Percentiles rank a stretch among this genome's conserved stretches.
Evolutionary conservation across 2,113 vertebrate genomes (phyloP).

Genomic region (Oncorhynchus keta): DNA sequence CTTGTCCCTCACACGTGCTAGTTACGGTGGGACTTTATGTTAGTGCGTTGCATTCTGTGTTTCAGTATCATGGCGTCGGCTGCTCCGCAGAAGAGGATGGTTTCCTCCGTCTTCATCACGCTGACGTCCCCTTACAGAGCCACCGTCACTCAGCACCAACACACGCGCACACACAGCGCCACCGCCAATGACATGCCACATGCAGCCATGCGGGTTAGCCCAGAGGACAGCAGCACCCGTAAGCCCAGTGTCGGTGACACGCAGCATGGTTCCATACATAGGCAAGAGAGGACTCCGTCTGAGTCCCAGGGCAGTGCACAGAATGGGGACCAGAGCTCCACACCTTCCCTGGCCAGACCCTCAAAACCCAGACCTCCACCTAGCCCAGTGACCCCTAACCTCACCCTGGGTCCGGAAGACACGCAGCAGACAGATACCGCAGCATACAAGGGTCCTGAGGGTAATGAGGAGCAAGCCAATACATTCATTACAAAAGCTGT

Average conservation of each 20-base stretch:
- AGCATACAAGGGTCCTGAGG: slow-evolving; percentile 25
- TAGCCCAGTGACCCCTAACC: neutral
- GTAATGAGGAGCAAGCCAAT: slow-evolving; percentile 30
- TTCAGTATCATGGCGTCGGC: slow-evolving; percentile 67
- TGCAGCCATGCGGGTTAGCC: slow-evolving; percentile 36
- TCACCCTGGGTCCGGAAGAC: slow-evolving; percentile 13
- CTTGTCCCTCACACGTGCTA: too few relatives aligned
- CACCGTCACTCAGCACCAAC: slow-evolving; percentile 62
- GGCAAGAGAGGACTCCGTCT: slow-evolving; percentile 27
- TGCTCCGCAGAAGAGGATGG: slow-evolving; percentile 79
- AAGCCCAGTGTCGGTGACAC: slow-evolving; percentile 11
- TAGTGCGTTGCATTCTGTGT: neutral
- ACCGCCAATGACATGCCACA: slow-evolving; percentile 46
- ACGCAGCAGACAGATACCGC: neutral
- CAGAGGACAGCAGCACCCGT: slow-evolving; percentile 26
- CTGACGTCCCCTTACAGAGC: slow-evolving; percentile 76
- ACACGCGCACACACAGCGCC: slow-evolving; percentile 49
- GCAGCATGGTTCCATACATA: neutral
- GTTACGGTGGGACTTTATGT: neutral
- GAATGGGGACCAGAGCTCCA: slow-evolving; percentile 11
- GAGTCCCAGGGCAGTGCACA: slow-evolving; percentile 8
- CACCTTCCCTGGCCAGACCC: slow-evolving; percentile 7
- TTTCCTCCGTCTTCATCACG: slow-evolving; percentile 90
- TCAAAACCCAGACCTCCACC: slow-evolving; percentile 17
- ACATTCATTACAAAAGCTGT: neutral